Conservation (phyloP, 2,113 vertebrate species). For the Elaphurus davidianus region DNA sequence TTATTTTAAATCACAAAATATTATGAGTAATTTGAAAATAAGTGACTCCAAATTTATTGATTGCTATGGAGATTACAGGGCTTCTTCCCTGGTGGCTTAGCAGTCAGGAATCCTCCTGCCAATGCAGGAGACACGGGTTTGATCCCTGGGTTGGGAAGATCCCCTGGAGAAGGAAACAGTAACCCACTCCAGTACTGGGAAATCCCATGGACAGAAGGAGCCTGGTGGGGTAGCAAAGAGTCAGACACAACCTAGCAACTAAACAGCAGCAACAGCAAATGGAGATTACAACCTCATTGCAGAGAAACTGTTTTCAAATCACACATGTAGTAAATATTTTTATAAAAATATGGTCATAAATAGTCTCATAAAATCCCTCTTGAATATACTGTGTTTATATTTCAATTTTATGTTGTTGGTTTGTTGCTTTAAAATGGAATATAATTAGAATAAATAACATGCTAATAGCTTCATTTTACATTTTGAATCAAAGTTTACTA, state of each 20-base stretch:
- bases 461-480: slow-evolving; percentile 4
- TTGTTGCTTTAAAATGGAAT: slow-evolving; percentile 44
- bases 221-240: not conserved
- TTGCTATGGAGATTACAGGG: not conserved
- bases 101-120: not conserved
- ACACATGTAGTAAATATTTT: slow-evolving; percentile 56
- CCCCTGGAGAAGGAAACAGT: not conserved
- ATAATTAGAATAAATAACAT: slow-evolving; percentile 41
- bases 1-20: not conserved
- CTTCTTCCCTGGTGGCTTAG: not conserved
- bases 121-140: not conserved
- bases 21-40: slow-evolving; percentile 16
- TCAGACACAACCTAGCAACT: not conserved
- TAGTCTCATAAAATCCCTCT: not conserved
- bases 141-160: not conserved
- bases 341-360: slow-evolving; percentile 28
- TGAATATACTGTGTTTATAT: not conserved
- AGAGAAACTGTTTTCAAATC: not conserved
- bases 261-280: not conserved
- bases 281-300: not conserved
- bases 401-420: slow-evolving; percentile 17
- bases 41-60: not conserved
- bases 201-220: not conserved
- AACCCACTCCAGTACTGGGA: not conserved
- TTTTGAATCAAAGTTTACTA: slow-evolving; percentile 22